A percentile compares a stretch with the other conserved stretches of the same genome.
Conservation (phyloP, 2,888 invertebrate species). For the Orchesellides sinensis region DNA sequence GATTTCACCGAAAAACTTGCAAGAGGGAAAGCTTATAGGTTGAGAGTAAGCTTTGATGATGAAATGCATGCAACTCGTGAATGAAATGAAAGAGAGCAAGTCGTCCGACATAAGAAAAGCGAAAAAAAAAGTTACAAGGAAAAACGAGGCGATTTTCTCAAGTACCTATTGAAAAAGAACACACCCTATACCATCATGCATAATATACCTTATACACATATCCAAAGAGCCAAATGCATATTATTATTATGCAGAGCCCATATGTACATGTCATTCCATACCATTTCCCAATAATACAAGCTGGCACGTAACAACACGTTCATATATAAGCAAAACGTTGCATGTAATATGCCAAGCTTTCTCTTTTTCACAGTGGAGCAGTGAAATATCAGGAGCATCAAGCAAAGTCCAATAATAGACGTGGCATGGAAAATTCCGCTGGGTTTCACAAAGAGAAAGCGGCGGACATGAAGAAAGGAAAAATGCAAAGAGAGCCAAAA, state of each 20-base stretch:
- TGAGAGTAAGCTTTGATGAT: not conserved
- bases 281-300: constrained; percentile 30
- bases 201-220: too few species aligned
- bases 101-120: too few species aligned
- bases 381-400: not conserved
- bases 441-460: not conserved
- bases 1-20: not conserved
- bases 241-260: too few species aligned
- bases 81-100: constrained; percentile 1
- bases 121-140: not conserved
- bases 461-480: too few species aligned
- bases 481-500: not conserved
- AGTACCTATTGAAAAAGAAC: constrained; percentile 27
- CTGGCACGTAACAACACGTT: constrained; percentile 6
- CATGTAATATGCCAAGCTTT: not conserved
- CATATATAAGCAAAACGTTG: not conserved
- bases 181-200: not conserved
- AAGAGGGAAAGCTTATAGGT: not conserved
- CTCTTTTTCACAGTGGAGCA: not conserved
- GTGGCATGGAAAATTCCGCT: constrained; percentile 18
- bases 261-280: constrained; percentile 36
- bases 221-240: too few species aligned
- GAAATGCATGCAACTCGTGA: constrained; percentile 44
- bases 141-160: constrained; percentile 20
- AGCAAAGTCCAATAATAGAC: constrained; percentile 13